Percentiles rank a stretch among this genome's conserved stretches.
phyloP scores from a whole-genome alignment of 2,888 invertebrate species.

The Drosophila multiciliata region DNA sequence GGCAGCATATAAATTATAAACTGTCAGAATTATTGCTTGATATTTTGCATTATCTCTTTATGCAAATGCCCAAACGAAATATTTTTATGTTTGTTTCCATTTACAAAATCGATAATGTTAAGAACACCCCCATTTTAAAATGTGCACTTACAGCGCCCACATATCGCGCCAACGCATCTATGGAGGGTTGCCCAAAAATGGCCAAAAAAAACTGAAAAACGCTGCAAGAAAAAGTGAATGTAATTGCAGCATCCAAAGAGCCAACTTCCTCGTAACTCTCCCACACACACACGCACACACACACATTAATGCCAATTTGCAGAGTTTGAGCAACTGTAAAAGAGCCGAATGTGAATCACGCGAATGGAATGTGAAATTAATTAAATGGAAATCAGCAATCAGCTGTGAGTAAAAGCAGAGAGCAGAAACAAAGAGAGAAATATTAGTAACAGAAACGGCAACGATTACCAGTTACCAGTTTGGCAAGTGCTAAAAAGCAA shows the following conservation, averaged over 20 bases:
- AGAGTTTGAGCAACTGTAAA: constrained; percentile 6
- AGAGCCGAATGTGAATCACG: constrained; percentile 51
- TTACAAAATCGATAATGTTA: neutral
- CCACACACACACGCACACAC: neutral
- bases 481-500: constrained; percentile 6
- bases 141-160: constrained; percentile 12
- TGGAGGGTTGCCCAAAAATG: constrained; percentile 10
- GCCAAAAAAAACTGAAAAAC: neutral
- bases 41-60: neutral
- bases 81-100: neutral
- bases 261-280: constrained; percentile 13
- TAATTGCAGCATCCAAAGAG: constrained; percentile 18
- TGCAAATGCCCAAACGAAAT: too few relatives aligned
- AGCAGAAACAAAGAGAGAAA: neutral
- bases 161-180: neutral
- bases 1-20: neutral
- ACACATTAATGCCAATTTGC: constrained; percentile 20
- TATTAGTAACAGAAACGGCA: constrained; percentile 15
- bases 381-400: constrained; percentile 72
- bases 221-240: constrained; percentile 5
- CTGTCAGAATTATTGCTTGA: neutral
- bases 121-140: neutral
- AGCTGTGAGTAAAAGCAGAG: constrained; percentile 43
- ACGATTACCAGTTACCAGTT: constrained; percentile 28
- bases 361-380: constrained; percentile 65